Percentiles rank a stretch among this genome's conserved stretches.
Evolutionary conservation across 2,113 vertebrate species (phyloP).

Genomic region (Pungitius pungitius): DNA sequence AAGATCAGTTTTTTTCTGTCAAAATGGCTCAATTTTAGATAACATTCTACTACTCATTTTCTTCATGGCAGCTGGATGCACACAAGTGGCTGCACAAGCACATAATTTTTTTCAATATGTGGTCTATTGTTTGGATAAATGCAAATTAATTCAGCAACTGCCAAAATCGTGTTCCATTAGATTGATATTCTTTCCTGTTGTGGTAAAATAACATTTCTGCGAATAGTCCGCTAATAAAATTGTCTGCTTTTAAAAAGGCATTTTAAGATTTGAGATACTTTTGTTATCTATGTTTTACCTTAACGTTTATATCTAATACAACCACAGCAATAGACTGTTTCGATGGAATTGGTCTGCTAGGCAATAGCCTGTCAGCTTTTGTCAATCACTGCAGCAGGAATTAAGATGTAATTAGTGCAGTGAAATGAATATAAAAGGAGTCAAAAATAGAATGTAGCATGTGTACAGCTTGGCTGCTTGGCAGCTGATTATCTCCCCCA

Average conservation of each 20-base stretch:
- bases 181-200: background rate
- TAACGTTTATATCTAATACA: background rate
- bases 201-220: background rate
- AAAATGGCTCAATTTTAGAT: background rate
- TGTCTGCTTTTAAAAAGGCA: background rate
- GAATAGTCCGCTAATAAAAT: background rate
- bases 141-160: background rate
- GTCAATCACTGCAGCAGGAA: background rate
- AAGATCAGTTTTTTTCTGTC: background rate
- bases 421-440: slow-evolving; percentile 8
- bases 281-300: background rate
- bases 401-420: slow-evolving; percentile 1
- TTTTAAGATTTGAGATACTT: background rate
- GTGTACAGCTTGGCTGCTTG: slow-evolving; percentile 1
- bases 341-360: background rate
- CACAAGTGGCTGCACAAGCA: background rate
- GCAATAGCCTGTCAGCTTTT: background rate
- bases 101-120: background rate
- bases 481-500: slow-evolving; percentile 24
- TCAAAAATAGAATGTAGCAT: background rate
- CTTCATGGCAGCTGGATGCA: background rate
- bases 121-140: background rate
- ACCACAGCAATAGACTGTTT: background rate
- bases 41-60: background rate
- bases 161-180: background rate